phyloP scores from a whole-genome alignment of 2,888 invertebrate genomes.

The Patella caerulea region DNA sequence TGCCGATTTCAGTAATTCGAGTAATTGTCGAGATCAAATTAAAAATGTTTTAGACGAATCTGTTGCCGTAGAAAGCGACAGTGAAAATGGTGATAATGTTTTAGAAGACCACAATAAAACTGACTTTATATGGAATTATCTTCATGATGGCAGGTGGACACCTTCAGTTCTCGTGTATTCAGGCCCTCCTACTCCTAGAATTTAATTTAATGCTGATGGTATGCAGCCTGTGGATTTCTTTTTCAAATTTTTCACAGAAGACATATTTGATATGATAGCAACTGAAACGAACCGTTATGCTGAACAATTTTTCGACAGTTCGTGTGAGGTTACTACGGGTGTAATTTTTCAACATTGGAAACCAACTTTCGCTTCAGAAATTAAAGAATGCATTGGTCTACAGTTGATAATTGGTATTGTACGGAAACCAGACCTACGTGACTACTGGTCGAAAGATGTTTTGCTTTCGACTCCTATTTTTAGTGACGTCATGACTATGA shows the following conservation, averaged over 20 bases:
- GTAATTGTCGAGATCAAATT: too few relatives aligned
- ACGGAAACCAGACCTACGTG: neutral
- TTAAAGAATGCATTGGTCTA: neutral
- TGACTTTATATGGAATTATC: too few relatives aligned
- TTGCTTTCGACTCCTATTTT: neutral
- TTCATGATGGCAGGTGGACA: too few relatives aligned
- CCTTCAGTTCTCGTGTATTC: too few relatives aligned
- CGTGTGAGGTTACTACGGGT: neutral
- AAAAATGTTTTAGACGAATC: too few relatives aligned
- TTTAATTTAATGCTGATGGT: neutral
- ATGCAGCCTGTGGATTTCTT: neutral
- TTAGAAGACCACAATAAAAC: too few relatives aligned
- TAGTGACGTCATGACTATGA: neutral
- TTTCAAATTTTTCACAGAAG: neutral
- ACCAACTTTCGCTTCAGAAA: neutral
- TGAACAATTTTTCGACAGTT: neutral
- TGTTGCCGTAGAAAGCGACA: too few relatives aligned
- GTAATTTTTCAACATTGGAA: too few relatives aligned
- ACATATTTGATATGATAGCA: neutral
- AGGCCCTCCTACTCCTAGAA: too few relatives aligned
- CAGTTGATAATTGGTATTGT: neutral
- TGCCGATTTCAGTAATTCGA: too few relatives aligned
- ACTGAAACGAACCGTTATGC: neutral
- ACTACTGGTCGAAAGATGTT: neutral
- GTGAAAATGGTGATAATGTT: too few relatives aligned